Evolutionary conservation across 1,140 invertebrate species (phyloP).

Genomic region (Drosophila ironensis): DNA sequence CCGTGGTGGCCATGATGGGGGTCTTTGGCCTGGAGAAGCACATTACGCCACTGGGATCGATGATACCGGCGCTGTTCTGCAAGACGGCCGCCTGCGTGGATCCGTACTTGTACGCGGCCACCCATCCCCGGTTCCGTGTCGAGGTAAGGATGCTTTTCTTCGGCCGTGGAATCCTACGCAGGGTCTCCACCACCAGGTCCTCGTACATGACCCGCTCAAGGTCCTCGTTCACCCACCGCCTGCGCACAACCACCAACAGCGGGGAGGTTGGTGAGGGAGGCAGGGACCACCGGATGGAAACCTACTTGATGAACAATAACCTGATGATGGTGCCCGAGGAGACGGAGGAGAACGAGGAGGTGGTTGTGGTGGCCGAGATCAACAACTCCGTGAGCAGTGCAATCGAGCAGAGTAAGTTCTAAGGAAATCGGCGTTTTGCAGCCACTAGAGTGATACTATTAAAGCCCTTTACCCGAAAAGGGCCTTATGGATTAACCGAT

Average conservation of each 20-base stretch:
- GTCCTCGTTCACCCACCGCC: slow-evolving; percentile 60
- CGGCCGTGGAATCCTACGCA: slow-evolving; percentile 48
- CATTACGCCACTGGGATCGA: slow-evolving; percentile 86
- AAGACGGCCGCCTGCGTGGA: slow-evolving; percentile 89
- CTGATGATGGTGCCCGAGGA: slow-evolving; percentile 75
- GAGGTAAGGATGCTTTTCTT: slow-evolving; percentile 82
- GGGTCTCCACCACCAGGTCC: slow-evolving; percentile 68
- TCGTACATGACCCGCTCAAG: slow-evolving; percentile 70
- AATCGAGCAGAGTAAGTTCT: slow-evolving; percentile 74
- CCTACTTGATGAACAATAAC: slow-evolving; percentile 63
- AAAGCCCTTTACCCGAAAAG: too few species aligned
- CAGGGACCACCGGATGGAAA: slow-evolving; percentile 41
- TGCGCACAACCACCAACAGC: slow-evolving; percentile 24
- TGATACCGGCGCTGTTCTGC: slow-evolving; percentile 89
- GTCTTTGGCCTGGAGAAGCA: slow-evolving; percentile 85
- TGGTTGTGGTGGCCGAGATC: slow-evolving; percentile 65
- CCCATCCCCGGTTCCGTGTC: slow-evolving; percentile 86
- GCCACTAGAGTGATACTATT: too few species aligned
- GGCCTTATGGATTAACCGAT: too few species aligned
- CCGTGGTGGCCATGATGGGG: slow-evolving; percentile 87
- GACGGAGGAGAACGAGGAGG: slow-evolving; percentile 73
- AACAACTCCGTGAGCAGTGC: slow-evolving; percentile 36
- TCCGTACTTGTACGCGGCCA: slow-evolving; percentile 89
- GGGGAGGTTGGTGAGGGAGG: not conserved
- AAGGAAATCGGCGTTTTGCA: too few species aligned